These are phyloP conservation scores for Diaperis boleti DNA, from an alignment of 2,888 invertebrate species.

Conservation along the genomic window DNA sequence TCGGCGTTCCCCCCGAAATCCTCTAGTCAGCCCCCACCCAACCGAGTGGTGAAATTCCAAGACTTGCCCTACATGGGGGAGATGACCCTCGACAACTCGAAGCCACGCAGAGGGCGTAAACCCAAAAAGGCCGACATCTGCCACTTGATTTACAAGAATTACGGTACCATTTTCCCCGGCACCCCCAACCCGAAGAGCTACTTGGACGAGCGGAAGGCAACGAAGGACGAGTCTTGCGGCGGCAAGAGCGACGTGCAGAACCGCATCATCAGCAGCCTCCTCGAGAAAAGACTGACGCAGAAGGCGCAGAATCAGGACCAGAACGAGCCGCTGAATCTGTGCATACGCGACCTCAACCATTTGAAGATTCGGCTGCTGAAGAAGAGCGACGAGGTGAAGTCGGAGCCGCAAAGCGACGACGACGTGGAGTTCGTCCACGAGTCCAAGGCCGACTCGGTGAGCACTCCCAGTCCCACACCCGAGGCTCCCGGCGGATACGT, in stretches of 20 bases:
- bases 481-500: conserved; percentile 70
- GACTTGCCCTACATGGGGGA: conserved; percentile 94
- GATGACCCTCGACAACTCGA: conserved; percentile 89
- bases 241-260: conserved; percentile 75
- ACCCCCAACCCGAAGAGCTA: conserved; percentile 73
- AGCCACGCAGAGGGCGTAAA: conserved; percentile 87
- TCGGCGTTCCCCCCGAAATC: conserved; percentile 36
- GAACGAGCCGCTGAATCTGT: conserved; percentile 86
- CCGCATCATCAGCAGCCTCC: conserved; percentile 76
- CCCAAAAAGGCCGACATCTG: conserved; percentile 94
- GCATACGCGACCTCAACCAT: conserved; percentile 81
- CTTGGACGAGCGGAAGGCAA: conserved; percentile 61
- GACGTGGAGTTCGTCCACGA: conserved; percentile 66
- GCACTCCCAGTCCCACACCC: conserved; percentile 66
- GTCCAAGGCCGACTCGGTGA: conserved; percentile 56
- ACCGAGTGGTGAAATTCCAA: conserved; percentile 77
- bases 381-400: conserved; percentile 72
- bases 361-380: conserved; percentile 75
- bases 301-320: conserved; percentile 58
- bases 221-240: conserved; percentile 45
- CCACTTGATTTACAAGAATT: conserved; percentile 91
- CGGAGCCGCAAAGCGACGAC: conserved; percentile 71
- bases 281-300: conserved; percentile 78
- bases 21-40: conserved; percentile 51
- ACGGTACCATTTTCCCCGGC: conserved; percentile 87